A percentile compares a stretch with the other conserved stretches of the same genome.
These are phyloP conservation scores for Eutrigla gurnardus DNA, from an alignment of 2,797 vertebrate genomes.

Conservation along the genomic window DNA sequence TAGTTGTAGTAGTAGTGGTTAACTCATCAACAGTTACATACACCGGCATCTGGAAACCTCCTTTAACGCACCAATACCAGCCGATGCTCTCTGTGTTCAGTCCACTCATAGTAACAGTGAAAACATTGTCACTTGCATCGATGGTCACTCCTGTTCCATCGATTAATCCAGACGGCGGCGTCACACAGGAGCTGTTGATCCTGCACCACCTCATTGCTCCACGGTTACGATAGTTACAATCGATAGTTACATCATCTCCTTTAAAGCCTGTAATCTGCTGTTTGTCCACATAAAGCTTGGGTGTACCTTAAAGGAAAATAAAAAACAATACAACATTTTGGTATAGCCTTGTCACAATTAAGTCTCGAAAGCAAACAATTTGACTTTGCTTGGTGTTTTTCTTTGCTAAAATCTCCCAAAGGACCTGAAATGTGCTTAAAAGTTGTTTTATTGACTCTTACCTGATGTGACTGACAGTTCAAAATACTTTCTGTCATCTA, in stretches of 20 bases:
- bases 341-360: background rate
- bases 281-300: slow-evolving; percentile 27
- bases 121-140: rapidly evolving
- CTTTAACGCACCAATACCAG: slow-evolving; percentile 50
- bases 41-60: slow-evolving; percentile 55
- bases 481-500: rapidly evolving
- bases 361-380: background rate
- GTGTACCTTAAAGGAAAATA: background rate
- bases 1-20: background rate
- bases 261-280: slow-evolving; percentile 22
- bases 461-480: slow-evolving; percentile 18
- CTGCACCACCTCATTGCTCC: slow-evolving; percentile 43
- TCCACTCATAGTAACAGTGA: slow-evolving; percentile 48
- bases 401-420: background rate
- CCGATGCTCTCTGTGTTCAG: slow-evolving; percentile 34
- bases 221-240: rapidly evolving
- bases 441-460: slow-evolving; percentile 15
- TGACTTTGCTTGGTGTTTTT: background rate
- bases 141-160: slow-evolving; percentile 7
- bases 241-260: background rate
- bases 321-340: background rate
- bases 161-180: background rate
- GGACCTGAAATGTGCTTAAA: background rate
- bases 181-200: slow-evolving; percentile 19
- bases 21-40: slow-evolving; percentile 13